Percentiles rank a stretch among this genome's conserved stretches.
These are phyloP conservation scores for human (Homo sapiens) DNA, from an alignment of 2,113 vertebrate genomes.

Conservation along the genomic window DNA sequence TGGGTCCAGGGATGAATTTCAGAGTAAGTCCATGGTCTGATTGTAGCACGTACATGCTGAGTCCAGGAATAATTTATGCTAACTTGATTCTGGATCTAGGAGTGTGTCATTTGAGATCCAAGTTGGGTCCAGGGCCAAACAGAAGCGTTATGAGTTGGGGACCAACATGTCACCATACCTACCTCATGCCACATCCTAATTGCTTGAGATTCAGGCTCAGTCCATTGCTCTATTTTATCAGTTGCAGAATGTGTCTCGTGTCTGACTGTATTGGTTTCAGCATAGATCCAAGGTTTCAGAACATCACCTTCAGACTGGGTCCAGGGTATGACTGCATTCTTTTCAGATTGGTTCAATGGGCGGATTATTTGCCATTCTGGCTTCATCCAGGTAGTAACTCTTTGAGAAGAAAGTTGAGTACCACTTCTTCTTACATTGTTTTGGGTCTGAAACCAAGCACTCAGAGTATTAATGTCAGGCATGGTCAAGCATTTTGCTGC, in stretches of 20 bases:
- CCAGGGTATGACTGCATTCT: neutral
- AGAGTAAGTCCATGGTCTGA: neutral
- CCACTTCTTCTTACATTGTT: no score
- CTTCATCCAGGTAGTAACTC: neutral
- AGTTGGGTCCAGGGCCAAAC: neutral
- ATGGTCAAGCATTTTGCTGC: no score
- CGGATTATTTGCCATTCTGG: neutral
- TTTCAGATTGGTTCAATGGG: neutral
- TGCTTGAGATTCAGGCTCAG: neutral
- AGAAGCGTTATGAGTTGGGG: neutral
- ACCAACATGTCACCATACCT: neutral
- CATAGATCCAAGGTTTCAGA: neutral
- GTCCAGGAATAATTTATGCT: neutral
- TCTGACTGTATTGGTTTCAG: neutral
- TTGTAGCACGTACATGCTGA: neutral
- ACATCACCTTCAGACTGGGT: neutral
- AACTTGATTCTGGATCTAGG: neutral
- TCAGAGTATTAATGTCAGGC: no score
- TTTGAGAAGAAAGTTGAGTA: no score
- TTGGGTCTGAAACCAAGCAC: no score
- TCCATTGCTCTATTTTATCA: neutral
- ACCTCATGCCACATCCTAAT: neutral
- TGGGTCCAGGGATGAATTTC: neutral
- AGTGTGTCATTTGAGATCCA: neutral
- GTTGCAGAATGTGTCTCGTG: neutral